Conservation (phyloP, 2,888 invertebrate species). For the Pelosia muscerda region DNA sequence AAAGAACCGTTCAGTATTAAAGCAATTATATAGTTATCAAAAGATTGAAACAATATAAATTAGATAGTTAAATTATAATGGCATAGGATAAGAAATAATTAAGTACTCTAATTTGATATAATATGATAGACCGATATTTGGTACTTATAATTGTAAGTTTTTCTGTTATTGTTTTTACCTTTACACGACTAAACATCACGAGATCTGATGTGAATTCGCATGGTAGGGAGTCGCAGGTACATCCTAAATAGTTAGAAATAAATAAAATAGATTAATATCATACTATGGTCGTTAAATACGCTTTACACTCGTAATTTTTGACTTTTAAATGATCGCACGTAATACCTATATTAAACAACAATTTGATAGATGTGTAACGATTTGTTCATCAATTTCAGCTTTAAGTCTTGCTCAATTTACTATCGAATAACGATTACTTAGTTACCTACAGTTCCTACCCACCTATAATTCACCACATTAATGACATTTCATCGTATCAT, state of each 20-base stretch:
- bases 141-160: not conserved
- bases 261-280: no score
- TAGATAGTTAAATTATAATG: not conserved
- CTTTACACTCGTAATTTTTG: no score
- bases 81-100: not conserved
- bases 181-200: not conserved
- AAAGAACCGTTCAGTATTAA: conserved; percentile 59
- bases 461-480: not conserved
- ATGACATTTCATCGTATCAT: conserved; percentile 12
- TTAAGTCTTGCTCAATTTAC: conserved; percentile 5
- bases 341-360: no score
- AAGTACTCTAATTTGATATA: not conserved
- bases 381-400: conserved; percentile 4
- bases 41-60: conserved; percentile 29
- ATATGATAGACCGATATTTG: not conserved
- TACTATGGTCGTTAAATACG: no score
- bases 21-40: conserved; percentile 39
- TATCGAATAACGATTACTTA: not conserved
- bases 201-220: no score
- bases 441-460: not conserved
- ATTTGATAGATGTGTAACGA: no score
- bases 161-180: no score
- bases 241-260: no score
- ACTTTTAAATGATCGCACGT: no score
- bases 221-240: no score